These are phyloP conservation scores for Holothuria scabra DNA, from an alignment of 53 echinoderm and acorn worm genomes.

Conservation along the genomic window DNA sequence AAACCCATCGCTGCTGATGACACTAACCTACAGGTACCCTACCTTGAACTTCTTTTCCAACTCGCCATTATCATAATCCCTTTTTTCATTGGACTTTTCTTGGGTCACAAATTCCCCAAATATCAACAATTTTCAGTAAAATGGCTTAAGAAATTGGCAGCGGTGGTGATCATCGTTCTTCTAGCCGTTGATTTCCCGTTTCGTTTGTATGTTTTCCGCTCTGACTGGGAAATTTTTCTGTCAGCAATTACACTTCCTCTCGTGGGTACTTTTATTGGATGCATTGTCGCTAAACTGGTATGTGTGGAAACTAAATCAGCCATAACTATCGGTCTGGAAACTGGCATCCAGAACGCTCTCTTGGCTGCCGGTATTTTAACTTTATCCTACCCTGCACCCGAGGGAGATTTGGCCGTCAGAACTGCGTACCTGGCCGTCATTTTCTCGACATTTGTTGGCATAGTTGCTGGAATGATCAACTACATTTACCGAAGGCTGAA, in stretches of 20 bases:
- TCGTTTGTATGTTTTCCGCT: conserved; percentile 39
- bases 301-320: conserved; percentile 48
- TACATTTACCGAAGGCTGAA: not conserved
- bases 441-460: conserved; percentile 48
- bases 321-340: conserved; percentile 62
- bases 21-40: conserved; percentile 16
- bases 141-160: conserved; percentile 5
- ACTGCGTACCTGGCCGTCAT: conserved; percentile 58
- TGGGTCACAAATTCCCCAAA: conserved; percentile 43
- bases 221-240: conserved; percentile 25
- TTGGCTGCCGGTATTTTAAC: conserved; percentile 56
- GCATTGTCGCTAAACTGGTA: conserved; percentile 22
- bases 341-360: conserved; percentile 68
- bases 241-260: conserved; percentile 9
- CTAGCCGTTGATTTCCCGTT: conserved; percentile 19
- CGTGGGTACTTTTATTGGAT: conserved; percentile 20
- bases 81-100: conserved; percentile 20
- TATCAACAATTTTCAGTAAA: conserved; percentile 11
- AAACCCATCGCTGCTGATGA: conserved; percentile 7
- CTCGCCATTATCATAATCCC: conserved; percentile 17
- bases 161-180: not conserved
- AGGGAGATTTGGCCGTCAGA: conserved; percentile 58
- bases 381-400: conserved; percentile 65
- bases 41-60: conserved; percentile 12
- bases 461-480: not conserved